Evolutionary conservation across 2,797 vertebrate genomes (phyloP), one percentile per base, ranked within the genome.

Genomic region (Octomys mimax): DNA sequence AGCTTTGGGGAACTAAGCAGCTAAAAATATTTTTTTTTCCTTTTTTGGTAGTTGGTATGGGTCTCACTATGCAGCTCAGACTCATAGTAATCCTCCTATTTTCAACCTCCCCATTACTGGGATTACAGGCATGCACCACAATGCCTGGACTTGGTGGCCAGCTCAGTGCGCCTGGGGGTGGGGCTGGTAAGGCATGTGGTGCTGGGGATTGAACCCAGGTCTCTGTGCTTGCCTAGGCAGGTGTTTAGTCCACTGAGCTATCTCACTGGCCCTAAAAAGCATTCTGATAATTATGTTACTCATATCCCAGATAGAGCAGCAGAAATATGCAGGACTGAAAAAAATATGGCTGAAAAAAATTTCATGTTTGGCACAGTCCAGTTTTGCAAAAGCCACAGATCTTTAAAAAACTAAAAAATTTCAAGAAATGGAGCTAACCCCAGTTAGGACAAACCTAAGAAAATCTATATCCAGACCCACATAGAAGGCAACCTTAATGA

Each of bases 401-500:
- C 42, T 90, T 52, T 28, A 62, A 93, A 83, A 81, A 64, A n/a
- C 16, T 59, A 6, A 87, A 82, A 73, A 79, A 75, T 88, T 93
- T 95, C 22, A 71, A 79, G 71, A 93, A 94, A 21, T 4, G 24
- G 39, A 95, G 62, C 26, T 79, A 92, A 94, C 11, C 22, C 28
- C 39, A 64, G 78, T 39, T 31, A 87, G 83, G 49, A 62, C 42
- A 88, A 80, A 89, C 75, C 61, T 66, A 81, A 79, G 84, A 77
- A 84, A 78, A 84, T 78, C 33, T 61, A 81, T 1, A 4, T 26
- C 49, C 75, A 52, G 73, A 75, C 49, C 31, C 31, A 52, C 16
- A 3, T 16, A 18, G 95, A 92, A 7, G 98, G 98, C 12, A 99
- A 97, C 92, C 98, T 99, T 93, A 99, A 99, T 0, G 99, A 99